Base-by-base conservation (phyloP, 2,888 invertebrate species). In the Sicus ferrugineus region DNA sequence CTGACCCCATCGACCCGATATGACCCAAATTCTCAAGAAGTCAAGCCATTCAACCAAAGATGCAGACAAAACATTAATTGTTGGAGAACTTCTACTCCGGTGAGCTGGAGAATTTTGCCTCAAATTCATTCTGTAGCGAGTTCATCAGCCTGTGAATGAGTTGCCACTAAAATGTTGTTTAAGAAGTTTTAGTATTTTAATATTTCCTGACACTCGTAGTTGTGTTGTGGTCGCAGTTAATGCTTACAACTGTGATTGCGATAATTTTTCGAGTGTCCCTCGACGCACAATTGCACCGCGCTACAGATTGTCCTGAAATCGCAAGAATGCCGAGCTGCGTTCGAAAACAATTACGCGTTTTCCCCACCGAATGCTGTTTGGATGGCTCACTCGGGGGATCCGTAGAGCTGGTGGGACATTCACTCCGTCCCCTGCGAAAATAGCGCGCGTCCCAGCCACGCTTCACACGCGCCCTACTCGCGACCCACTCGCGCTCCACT, bases 261-360 rank as follows among this genome's bases (percentile, higher is more conserved):
- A 3, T 28, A 52, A 16, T 61, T 68, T 54, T 52, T 23, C 23
- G 62, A 31, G 68, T 68, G 68, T 48, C 50, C 19, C 23, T 7
- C 54, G n/a, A 23, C 52, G n/a, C 31, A 54, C n/a, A n/a, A n/a
- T 50, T 6, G 6, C 19, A 19, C 14, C 31, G 31, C 31, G 23
- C 4, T 50, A 11, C 23, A 30, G 16, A 38, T 30, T 58, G 54
- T 59, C 64, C 59, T 64, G 50, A 23, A 46, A 69, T 38, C 38
- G 34, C 30, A 64, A 64, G 64, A 48, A 64, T 46, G 21, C 64
- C 42, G 48, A 48, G 48, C 63, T 31, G 62, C 21, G 46, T 64
- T 58, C 34, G 64, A 59, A 64, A 64, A 69, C 69, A 69, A 64
- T 69, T 69, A 69, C 34, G 58, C 48, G 48, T 34, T 62, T 46